Evolutionary conservation across 1,140 invertebrate genomes (phyloP).

Genomic region (Heliconius congener): DNA sequence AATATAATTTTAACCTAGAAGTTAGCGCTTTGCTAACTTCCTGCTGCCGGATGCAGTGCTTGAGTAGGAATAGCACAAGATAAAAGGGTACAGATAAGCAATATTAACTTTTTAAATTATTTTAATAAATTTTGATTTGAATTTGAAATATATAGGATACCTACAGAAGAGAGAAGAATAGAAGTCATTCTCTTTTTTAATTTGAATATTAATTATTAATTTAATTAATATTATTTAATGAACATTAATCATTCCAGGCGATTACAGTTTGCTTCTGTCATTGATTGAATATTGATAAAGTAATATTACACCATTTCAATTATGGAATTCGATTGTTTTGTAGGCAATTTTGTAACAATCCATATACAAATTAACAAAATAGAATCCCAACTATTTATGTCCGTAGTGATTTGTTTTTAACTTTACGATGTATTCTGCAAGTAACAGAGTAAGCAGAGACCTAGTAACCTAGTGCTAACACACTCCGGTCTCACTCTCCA

Average conservation of each 20-base stretch:
- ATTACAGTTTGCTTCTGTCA: background rate
- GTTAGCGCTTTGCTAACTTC: background rate
- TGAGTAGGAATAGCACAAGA: background rate
- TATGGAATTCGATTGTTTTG: no score
- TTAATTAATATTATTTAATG: background rate
- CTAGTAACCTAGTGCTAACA: background rate
- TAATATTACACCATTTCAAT: no score
- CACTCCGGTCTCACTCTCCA: background rate
- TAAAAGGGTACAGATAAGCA: background rate
- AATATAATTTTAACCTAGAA: background rate
- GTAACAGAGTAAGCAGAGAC: background rate
- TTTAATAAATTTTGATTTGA: background rate
- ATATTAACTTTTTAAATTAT: background rate
- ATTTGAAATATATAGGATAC: background rate
- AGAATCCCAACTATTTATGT: no score
- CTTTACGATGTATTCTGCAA: background rate
- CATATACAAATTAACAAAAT: no score
- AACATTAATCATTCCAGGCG: background rate
- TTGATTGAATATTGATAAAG: no score
- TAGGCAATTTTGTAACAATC: no score
- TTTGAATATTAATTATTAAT: background rate
- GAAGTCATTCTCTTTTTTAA: background rate
- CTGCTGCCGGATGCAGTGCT: constrained; percentile 7
- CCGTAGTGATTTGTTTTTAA: no score
- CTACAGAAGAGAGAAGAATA: background rate